Base-by-base conservation (phyloP, 2,888 invertebrate species). In the Nomada flava region DNA sequence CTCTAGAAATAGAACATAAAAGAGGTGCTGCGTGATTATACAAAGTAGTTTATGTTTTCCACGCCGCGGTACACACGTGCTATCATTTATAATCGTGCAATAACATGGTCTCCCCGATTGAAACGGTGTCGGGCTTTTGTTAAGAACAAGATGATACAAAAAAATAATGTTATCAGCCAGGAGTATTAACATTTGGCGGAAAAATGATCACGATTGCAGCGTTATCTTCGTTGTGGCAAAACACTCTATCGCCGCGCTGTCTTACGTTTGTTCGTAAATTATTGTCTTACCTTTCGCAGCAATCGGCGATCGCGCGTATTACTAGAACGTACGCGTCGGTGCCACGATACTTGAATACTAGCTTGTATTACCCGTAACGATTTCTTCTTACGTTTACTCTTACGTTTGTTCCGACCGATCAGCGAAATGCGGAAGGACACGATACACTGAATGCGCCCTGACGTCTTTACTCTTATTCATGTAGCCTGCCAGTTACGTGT, bases 211-310 rank as follows among this genome's bases (percentile, higher is more conserved):
- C n/a, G 23, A 63, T 26, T 29, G 71, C 44, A 62, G 42, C 36
- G 50, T 79, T 79, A 71, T 77, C 77, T 55, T 71, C 77, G 53
- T 4, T 20, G 23, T 18, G 13, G 26, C 44, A 20, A 57, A 78
- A 52, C 67, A 67, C 20, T 15, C 26, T 44, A 52, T 69, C 63
- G 13, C 18, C 44, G 23, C 2, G 15, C 11, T 36, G 7, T 23
- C 11, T 62, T 15, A 36, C 9, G 36, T 62, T 67, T 23, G 3
- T 55, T 62, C 15, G 15, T 23, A 23, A 65, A 60, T 65, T 42
- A 62, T 20, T 79, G 65, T 23, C 65, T 77, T 77, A 71, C 65
- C 65, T 77, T 42, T 26, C 1, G 11, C 20, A 36, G 18, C 15
- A 65, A 29, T 23, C 15, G 57, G 5, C 26, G 65, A 76, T 29